Conservation (phyloP, 1,140 invertebrate species). For the Drosophila suzukii region DNA sequence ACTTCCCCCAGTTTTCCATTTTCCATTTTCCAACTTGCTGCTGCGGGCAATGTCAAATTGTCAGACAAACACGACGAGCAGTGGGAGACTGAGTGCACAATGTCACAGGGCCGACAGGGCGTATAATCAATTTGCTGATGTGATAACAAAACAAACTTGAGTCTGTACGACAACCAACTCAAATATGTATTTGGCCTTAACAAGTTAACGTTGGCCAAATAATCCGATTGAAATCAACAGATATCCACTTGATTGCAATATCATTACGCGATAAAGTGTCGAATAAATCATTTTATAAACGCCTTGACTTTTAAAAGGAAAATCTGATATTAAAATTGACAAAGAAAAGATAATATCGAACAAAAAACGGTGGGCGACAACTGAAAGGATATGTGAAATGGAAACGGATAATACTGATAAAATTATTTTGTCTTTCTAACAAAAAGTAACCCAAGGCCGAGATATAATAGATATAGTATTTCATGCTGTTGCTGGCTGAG, state of each 20-base stretch:
- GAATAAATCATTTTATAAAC: not conserved
- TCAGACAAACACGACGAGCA: constrained; percentile 19
- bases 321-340: not conserved
- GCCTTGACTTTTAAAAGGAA: not conserved
- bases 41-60: constrained; percentile 44
- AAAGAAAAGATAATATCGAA: constrained; percentile 4
- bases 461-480: not conserved
- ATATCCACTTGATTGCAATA: constrained; percentile 6
- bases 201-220: constrained; percentile 5
- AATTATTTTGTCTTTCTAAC: not conserved
- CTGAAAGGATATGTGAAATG: not conserved
- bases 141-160: constrained; percentile 42
- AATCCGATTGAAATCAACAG: constrained; percentile 1
- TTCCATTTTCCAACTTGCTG: constrained; percentile 16
- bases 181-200: constrained; percentile 48
- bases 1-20: constrained; percentile 15
- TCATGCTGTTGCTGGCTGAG: not conserved
- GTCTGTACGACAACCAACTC: constrained; percentile 11
- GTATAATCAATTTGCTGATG: constrained; percentile 58
- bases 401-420: not conserved
- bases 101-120: constrained; percentile 39
- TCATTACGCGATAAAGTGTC: not conserved
- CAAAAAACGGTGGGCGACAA: not conserved
- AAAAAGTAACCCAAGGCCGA: not conserved
- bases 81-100: constrained; percentile 21